Conservation (phyloP, 2,797 vertebrate species). For the Halcyon leucocephala region DNA sequence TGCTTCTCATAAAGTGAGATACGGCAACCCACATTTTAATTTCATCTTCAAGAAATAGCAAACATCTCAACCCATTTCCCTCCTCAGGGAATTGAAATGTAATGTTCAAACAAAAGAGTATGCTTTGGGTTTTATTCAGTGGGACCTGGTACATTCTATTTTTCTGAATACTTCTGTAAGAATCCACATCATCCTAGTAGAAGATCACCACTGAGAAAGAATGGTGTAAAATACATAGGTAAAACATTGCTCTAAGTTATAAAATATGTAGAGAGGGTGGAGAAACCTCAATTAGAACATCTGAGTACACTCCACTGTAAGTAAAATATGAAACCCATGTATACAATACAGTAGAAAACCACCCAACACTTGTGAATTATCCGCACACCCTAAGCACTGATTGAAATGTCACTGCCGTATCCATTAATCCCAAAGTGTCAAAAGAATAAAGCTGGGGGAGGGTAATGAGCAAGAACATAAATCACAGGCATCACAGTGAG, state of each 20-base stretch:
- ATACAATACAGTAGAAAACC: constrained; percentile 79
- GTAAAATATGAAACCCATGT: constrained; percentile 65
- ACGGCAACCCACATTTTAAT: background rate
- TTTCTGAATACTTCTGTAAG: background rate
- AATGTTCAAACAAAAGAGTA: background rate
- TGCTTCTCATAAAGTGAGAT: background rate
- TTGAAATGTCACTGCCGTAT: constrained; percentile 69
- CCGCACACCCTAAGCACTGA: constrained; percentile 68
- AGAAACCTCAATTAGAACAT: background rate
- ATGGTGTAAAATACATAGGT: background rate
- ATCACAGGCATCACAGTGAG: constrained; percentile 70
- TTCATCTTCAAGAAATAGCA: background rate
- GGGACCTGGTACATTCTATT: rapidly evolving
- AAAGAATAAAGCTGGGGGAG: constrained; percentile 72
- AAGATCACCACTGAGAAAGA: background rate
- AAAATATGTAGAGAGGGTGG: background rate
- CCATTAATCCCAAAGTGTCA: constrained; percentile 74
- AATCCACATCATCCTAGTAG: background rate
- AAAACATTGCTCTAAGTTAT: background rate
- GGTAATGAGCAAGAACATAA: constrained; percentile 72
- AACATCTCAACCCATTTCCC: background rate
- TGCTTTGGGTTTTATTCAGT: background rate
- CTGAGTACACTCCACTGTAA: background rate
- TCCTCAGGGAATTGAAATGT: background rate
- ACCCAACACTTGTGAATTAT: constrained; percentile 78